Base-by-base conservation (phyloP, 2,888 invertebrate species). In the Andrena marginata region DNA sequence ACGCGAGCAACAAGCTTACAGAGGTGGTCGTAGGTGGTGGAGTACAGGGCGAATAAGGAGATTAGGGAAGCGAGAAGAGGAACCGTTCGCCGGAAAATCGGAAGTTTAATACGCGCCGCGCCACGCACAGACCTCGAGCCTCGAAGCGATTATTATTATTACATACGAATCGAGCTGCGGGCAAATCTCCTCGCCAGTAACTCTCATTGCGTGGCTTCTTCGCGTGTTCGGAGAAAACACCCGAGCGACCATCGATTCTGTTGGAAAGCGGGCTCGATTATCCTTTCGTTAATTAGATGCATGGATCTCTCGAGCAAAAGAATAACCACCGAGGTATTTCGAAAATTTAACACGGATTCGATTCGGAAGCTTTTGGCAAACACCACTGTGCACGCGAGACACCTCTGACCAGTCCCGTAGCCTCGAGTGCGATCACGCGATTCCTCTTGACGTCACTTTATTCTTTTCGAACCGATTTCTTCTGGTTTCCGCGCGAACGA, bases 361-460 rank as follows among this genome's bases (percentile, higher is more conserved):
- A 48, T 13, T 13, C 3, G n/a, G 16, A 16, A 26, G 31, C 68
- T 62, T 73, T 56, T 63, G 31, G 51, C 48, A 29, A 79, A 80
- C 74, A 80, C 64, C 81, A 80, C 81, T 82, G 80, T 65, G 4
- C 59, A 65, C 10, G 42, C 20, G 60, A 80, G 71, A 80, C 76
- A 65, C 69, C 49, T 64, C 75, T 80, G 75, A 71, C 82, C 81
- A 80, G 70, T 80, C 62, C 48, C 75, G 70, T 81, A 80, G 60
- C 75, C 70, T 72, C 80, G 81, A 80, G 64, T 59, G 48, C 26
- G 82, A 86, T 87, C 82, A 77, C 74, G 75, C 74, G 85, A 83
- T 68, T 77, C 60, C 49, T 65, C 54, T 74, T 85, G 71, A 81
- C 75, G 77, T 75, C 76, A 86, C 48, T 42, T 54, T 64, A 74